Conservation (phyloP, 2,797 vertebrate genomes). For the Florisuga fusca region DNA sequence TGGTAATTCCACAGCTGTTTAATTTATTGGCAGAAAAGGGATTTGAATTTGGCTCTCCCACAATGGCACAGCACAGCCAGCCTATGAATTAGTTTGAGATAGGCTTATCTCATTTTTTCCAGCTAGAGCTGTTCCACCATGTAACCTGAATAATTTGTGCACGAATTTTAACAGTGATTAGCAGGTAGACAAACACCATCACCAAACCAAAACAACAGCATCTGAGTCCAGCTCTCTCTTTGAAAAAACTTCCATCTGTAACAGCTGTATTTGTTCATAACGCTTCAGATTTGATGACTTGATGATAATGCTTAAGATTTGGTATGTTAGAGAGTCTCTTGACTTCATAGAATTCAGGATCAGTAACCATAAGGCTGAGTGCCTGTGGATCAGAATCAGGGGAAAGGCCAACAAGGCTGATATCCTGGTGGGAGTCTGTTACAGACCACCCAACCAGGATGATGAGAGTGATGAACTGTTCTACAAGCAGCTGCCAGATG, state of each 20-base stretch:
- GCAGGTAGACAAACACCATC: not conserved
- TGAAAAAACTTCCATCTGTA: not conserved
- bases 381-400: too few species aligned
- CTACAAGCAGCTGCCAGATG: too few species aligned
- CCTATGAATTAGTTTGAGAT: conserved; percentile 1
- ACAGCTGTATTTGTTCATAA: not conserved
- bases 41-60: not conserved
- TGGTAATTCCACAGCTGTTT: not conserved
- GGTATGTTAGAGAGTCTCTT: too few species aligned
- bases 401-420: too few species aligned
- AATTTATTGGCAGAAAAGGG: not conserved
- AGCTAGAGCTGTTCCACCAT: not conserved
- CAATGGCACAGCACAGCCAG: not conserved
- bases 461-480: too few species aligned
- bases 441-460: too few species aligned
- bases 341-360: too few species aligned
- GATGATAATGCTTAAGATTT: too few species aligned
- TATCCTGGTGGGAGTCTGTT: too few species aligned
- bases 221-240: not conserved
- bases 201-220: not conserved
- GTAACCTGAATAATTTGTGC: not conserved
- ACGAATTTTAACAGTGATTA: not conserved
- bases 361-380: too few species aligned
- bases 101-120: not conserved
- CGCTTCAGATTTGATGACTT: not conserved